These are phyloP conservation scores for Nasonia longicornis DNA, from an alignment of 1,140 invertebrate species.

Conservation along the genomic window DNA sequence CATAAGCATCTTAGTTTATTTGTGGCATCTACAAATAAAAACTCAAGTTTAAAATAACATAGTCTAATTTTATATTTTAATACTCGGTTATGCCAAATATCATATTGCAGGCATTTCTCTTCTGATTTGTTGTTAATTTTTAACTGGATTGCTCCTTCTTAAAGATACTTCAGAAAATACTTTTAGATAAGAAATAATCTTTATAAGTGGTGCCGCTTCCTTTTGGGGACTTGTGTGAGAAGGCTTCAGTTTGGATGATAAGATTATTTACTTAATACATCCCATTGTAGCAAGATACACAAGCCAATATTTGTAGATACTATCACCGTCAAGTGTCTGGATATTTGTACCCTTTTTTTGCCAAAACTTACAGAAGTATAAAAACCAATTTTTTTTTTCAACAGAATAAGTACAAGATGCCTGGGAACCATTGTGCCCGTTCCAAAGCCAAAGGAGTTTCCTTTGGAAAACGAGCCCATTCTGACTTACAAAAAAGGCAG, in stretches of 20 bases:
- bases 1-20: constrained; percentile 31
- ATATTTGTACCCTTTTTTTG: constrained; percentile 6
- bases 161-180: neutral
- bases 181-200: constrained; percentile 44
- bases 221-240: constrained; percentile 3
- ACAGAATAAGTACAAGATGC: constrained; percentile 65
- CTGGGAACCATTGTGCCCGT: constrained; percentile 75
- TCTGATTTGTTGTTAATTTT: constrained; percentile 4
- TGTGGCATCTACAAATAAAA: constrained; percentile 19
- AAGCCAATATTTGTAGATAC: constrained; percentile 52
- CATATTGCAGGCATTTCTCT: neutral
- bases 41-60: constrained; percentile 26
- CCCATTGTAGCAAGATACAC: constrained; percentile 28
- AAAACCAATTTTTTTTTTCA: constrained; percentile 6
- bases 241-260: constrained; percentile 46
- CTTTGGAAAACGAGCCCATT: constrained; percentile 84
- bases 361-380: neutral
- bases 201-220: neutral
- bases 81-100: constrained; percentile 10
- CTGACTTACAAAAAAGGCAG: constrained; percentile 86
- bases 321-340: constrained; percentile 29
- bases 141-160: neutral
- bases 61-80: constrained; percentile 30
- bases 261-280: constrained; percentile 45
- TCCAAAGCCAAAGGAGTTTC: constrained; percentile 77